These are phyloP conservation scores for Tenthredo mesomela DNA, from an alignment of 2,888 invertebrate genomes.

Conservation along the genomic window DNA sequence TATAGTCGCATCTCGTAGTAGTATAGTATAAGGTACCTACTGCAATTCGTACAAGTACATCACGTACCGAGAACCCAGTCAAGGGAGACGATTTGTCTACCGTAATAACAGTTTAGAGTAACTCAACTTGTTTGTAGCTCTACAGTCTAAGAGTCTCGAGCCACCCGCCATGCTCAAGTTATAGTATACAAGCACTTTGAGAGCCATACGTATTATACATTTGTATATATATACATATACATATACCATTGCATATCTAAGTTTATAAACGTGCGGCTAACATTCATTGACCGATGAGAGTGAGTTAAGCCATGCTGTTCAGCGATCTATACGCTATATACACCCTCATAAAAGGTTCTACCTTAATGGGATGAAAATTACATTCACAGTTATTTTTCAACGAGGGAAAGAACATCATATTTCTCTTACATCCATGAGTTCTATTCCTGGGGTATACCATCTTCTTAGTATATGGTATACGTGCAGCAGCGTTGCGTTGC, in stretches of 20 bases:
- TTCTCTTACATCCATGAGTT: neutral
- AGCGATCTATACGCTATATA: neutral
- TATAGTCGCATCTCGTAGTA: neutral
- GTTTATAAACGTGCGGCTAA: conserved; percentile 34
- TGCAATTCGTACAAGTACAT: conserved; percentile 30
- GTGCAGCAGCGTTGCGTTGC: neutral
- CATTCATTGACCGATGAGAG: conserved; percentile 35
- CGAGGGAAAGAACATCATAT: neutral
- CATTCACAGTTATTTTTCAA: neutral
- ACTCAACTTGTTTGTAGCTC: conserved; percentile 38
- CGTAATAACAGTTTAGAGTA: conserved; percentile 46
- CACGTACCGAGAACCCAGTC: conserved; percentile 33
- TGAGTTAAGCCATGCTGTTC: neutral
- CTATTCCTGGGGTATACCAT: neutral
- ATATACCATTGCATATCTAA: neutral
- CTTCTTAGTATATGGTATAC: neutral
- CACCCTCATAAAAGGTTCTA: neutral
- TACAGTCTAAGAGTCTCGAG: conserved; percentile 22
- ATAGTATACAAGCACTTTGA: conserved; percentile 18
- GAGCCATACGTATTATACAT: conserved; percentile 2
- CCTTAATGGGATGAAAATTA: neutral
- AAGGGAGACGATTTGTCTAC: conserved; percentile 41
- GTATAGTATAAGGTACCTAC: neutral
- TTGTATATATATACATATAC: neutral
- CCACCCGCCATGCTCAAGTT: neutral